Base-by-base conservation (phyloP, 1,140 invertebrate genomes). In the Lasioglossum albipes region DNA sequence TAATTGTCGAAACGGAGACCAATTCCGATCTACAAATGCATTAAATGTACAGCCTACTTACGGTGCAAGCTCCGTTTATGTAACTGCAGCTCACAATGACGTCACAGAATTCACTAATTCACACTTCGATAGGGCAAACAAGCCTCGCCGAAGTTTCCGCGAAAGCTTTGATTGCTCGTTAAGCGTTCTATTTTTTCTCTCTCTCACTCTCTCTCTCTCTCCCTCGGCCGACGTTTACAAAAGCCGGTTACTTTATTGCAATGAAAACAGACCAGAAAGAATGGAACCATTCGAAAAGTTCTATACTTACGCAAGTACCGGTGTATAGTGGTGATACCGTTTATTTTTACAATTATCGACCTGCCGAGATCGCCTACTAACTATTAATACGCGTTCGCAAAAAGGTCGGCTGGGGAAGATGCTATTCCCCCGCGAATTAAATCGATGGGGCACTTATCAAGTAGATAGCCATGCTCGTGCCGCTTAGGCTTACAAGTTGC, bases 321-420 rank as follows among this genome's bases (percentile, higher is more conserved):
- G 9, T 31, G 42, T 64, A 66, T 73, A 70, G 54, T 45, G 2
- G 64, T 27, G 57, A 41, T 82, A 79, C 42, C 71, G 84, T 86
- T 86, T 85, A 85, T 86, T 86, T 86, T 85, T 82, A 83, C 42
- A 75, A 85, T 85, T 86, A 86, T 86, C 80, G 75, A 85, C 67
- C 64, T 52, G 49, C 61, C 61, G 61, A 18, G 45, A 71, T 75
- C 61, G 68, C 16, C 31, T 7, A 79, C 84, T 86, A 86, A 79
- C 84, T 86, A 86, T 83, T 85, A 86, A 85, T 86, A 86, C 27
- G 20, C 74, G 70, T 81, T 81, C 65, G 78, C 45, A 73, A 69
- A 82, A 75, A 61, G 49, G 41, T 31, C 61, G 16, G 64, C 52
- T 16, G n/a, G 52, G 16, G 61, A 76, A 61, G 59, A 65, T 52